Conservation (phyloP, 2,797 vertebrate genomes). For the Notolabrus celidotus region DNA sequence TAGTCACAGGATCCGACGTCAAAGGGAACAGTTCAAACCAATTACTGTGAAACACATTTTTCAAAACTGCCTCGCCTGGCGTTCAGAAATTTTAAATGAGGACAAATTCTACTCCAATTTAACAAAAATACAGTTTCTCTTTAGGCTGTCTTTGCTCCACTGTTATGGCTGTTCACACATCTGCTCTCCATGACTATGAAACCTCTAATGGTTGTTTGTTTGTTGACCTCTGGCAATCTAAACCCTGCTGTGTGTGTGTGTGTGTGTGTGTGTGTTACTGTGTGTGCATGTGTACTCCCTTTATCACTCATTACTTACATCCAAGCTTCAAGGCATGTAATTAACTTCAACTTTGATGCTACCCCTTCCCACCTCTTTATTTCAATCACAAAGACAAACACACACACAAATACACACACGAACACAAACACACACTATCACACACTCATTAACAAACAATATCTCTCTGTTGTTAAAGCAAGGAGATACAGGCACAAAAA, state of each 20-base stretch:
- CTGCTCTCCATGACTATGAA: constrained; percentile 27
- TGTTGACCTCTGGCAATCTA: constrained; percentile 62
- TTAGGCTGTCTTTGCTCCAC: constrained; percentile 14
- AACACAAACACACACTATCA: no score
- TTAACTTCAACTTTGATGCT: constrained; percentile 74
- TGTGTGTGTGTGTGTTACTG: constrained; percentile 7
- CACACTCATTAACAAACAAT: no score
- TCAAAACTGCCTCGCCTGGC: constrained; percentile 13
- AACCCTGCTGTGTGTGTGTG: constrained; percentile 32
- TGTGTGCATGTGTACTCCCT: constrained; percentile 31
- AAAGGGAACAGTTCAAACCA: background rate
- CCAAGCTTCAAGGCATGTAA: constrained; percentile 70
- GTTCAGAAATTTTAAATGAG: background rate
- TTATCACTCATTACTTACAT: constrained; percentile 72
- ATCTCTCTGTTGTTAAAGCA: constrained; percentile 24
- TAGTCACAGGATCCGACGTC: background rate
- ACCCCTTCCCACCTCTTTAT: constrained; percentile 54
- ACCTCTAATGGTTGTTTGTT: constrained; percentile 55
- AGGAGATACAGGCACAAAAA: constrained; percentile 38
- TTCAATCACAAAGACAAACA: constrained; percentile 29
- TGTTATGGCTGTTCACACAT: background rate
- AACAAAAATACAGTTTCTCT: background rate
- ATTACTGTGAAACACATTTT: background rate
- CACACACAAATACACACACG: constrained; percentile 11
- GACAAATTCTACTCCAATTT: background rate